phyloP scores from a whole-genome alignment of 2,797 vertebrate genomes.

The Oryzias sinensis region DNA sequence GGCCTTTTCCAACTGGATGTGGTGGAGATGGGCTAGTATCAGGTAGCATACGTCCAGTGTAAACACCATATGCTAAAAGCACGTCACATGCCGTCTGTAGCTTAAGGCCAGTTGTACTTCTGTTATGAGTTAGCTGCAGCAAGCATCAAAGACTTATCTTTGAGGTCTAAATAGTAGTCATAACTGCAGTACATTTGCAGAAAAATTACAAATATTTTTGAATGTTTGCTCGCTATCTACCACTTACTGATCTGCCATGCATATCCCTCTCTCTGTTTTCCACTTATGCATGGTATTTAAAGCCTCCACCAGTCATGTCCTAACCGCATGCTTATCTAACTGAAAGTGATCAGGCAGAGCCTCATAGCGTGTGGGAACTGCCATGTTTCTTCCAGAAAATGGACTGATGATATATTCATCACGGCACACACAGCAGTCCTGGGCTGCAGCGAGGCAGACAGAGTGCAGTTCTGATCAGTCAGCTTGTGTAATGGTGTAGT shows the following conservation, averaged over 20 bases:
- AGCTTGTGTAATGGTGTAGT: conserved; percentile 14
- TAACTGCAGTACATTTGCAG: neutral
- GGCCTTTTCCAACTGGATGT: too few species aligned
- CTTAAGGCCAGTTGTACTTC: too few species aligned
- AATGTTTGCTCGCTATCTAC: conserved; percentile 23
- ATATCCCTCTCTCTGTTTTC: conserved; percentile 13
- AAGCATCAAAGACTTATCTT: too few species aligned
- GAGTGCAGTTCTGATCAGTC: conserved; percentile 13
- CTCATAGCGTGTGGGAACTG: conserved; percentile 54
- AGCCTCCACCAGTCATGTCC: conserved; percentile 46
- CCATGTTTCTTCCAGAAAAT: conserved; percentile 49
- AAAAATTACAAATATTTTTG: conserved; percentile 9
- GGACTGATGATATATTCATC: conserved; percentile 65
- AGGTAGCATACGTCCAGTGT: too few species aligned
- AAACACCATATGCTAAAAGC: too few species aligned
- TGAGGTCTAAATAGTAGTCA: too few species aligned
- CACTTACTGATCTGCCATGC: conserved; percentile 23
- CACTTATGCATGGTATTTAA: conserved; percentile 47
- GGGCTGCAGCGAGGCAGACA: conserved; percentile 10
- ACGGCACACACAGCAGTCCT: conserved; percentile 13
- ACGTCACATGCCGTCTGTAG: too few species aligned
- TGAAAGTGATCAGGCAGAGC: conserved; percentile 61
- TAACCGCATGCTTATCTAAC: conserved; percentile 52
- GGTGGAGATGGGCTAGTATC: too few species aligned
- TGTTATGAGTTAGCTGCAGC: too few species aligned